Conservation (phyloP, 2,797 vertebrate genomes). For the Pipistrellus nathusii region DNA sequence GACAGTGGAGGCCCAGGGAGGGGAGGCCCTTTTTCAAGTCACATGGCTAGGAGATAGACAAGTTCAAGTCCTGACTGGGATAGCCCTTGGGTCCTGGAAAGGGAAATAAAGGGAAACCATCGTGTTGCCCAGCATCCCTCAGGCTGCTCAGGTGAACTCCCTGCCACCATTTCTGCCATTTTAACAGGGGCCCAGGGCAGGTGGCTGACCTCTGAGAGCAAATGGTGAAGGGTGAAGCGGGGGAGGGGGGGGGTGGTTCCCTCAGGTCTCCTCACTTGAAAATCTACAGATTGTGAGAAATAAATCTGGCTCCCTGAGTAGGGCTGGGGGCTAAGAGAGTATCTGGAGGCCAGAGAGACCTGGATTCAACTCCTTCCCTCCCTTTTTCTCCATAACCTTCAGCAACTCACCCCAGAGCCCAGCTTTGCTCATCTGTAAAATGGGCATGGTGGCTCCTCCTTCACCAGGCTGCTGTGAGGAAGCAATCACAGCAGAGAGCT, state of each 20-base stretch:
- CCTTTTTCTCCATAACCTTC: not conserved
- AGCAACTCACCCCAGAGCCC: not conserved
- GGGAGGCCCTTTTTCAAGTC: not conserved
- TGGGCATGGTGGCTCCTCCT: not conserved
- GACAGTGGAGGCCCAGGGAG: not conserved
- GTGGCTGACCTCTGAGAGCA: not conserved
- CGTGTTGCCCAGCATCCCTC: not conserved
- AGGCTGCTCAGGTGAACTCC: not conserved
- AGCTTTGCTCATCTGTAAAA: not conserved
- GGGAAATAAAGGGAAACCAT: not conserved
- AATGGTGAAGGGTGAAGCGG: not conserved
- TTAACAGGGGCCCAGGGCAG: not conserved
- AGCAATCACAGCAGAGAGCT: not conserved
- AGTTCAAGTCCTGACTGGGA: not conserved
- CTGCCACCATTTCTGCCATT: not conserved
- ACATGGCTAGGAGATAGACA: not conserved
- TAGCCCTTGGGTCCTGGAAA: not conserved
- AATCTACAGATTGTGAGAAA: not conserved
- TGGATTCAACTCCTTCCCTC: not conserved
- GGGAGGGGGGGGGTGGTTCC: too few relatives aligned
- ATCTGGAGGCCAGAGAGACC: not conserved
- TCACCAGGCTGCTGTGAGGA: not conserved
- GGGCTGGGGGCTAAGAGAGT: not conserved
- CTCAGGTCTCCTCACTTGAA: not conserved
- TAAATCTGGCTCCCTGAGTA: not conserved